Evolutionary conservation across 1,140 invertebrate species (phyloP).

Genomic region (Delia radicum): DNA sequence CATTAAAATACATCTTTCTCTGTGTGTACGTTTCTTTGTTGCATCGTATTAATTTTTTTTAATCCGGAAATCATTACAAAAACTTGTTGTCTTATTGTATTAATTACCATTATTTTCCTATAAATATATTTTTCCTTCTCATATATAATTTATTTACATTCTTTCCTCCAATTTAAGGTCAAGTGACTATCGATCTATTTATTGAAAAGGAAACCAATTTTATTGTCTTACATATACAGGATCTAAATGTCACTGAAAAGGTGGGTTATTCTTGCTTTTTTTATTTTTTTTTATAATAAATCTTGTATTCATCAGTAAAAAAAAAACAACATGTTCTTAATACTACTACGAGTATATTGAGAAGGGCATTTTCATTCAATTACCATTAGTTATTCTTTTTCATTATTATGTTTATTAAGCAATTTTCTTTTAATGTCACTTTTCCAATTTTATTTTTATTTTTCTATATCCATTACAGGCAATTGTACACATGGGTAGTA

Average conservation of each 20-base stretch:
- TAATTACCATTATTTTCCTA: neutral
- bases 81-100: too few relatives aligned
- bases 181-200: conserved; percentile 81
- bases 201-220: conserved; percentile 83
- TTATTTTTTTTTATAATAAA: neutral
- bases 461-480: conserved; percentile 59
- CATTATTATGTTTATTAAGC: neutral
- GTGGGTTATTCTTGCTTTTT: conserved; percentile 54
- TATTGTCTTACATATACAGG: conserved; percentile 87
- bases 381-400: neutral
- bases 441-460: neutral
- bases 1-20: too few relatives aligned
- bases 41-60: too few relatives aligned
- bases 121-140: neutral
- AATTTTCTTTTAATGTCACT: neutral
- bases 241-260: conserved; percentile 84
- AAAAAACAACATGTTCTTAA: neutral
- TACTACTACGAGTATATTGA: too few relatives aligned
- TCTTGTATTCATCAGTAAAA: neutral
- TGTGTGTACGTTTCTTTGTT: too few relatives aligned
- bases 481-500: conserved; percentile 64
- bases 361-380: neutral
- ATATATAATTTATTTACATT: neutral
- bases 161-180: conserved; percentile 61
- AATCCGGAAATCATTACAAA: too few relatives aligned